Conservation (phyloP, 1,140 invertebrate species). For the Ips typographus region DNA sequence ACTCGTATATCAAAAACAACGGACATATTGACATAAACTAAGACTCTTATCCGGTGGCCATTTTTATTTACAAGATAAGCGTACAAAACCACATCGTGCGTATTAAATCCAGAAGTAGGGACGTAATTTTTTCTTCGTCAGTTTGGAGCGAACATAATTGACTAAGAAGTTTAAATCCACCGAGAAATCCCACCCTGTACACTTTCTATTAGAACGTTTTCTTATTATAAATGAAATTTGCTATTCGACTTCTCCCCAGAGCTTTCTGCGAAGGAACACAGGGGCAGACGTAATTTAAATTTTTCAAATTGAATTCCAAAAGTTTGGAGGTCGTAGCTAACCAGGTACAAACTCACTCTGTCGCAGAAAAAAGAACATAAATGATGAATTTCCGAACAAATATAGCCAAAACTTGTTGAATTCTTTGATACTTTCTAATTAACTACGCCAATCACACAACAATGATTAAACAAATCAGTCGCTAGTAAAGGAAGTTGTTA, state of each 20-base stretch:
- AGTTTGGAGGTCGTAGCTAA: conserved; percentile 36
- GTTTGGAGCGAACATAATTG: background rate
- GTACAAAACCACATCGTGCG: conserved; percentile 1
- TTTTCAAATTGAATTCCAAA: conserved; percentile 41
- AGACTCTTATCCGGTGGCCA: conserved; percentile 12
- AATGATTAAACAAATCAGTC: conserved; percentile 6
- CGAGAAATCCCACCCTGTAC: conserved; percentile 16
- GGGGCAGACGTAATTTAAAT: conserved; percentile 41
- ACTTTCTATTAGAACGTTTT: conserved; percentile 32
- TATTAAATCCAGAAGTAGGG: background rate
- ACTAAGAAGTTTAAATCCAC: background rate
- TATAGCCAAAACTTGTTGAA: conserved; percentile 15
- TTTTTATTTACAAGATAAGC: conserved; percentile 20
- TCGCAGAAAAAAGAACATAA: conserved; percentile 23
- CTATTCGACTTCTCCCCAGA: conserved; percentile 30
- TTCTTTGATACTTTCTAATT: background rate
- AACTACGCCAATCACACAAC: background rate
- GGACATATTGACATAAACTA: conserved; percentile 13
- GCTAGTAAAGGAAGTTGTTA: conserved; percentile 17
- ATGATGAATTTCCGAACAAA: conserved; percentile 23
- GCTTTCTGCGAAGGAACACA: conserved; percentile 25
- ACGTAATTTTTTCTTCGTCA: background rate
- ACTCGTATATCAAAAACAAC: conserved; percentile 14
- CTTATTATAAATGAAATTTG: conserved; percentile 39
- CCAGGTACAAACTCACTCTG: conserved; percentile 21